Conservation (phyloP, 2,797 vertebrate genomes). For the Malacoctenus gilli region DNA sequence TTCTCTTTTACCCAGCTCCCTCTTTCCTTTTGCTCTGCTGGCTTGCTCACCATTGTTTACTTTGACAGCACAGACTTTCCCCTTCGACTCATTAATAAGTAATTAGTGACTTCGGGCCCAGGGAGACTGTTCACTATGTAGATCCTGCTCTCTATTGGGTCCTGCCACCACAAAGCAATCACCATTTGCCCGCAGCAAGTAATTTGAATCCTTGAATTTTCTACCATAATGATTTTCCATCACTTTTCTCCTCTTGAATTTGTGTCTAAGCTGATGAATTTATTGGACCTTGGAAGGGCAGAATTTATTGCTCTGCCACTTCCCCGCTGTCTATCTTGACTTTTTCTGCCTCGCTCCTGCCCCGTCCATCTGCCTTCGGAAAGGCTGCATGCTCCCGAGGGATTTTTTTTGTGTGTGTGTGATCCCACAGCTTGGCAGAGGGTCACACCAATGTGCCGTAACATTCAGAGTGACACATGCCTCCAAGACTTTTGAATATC, state of each 20-base stretch:
- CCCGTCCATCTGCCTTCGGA: slow-evolving; percentile 50
- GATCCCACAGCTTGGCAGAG: slow-evolving; percentile 37
- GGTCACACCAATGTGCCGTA: slow-evolving; percentile 28
- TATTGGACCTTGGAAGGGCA: slow-evolving; percentile 28
- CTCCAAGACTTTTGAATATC: slow-evolving; percentile 44
- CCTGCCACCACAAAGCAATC: slow-evolving; percentile 69
- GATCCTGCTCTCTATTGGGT: slow-evolving; percentile 50
- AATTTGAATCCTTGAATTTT: slow-evolving; percentile 65
- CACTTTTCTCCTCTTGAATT: slow-evolving; percentile 52
- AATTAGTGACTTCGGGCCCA: slow-evolving; percentile 70
- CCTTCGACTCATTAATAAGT: slow-evolving; percentile 77
- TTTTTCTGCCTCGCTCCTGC: slow-evolving; percentile 9
- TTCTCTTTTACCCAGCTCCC: neutral
- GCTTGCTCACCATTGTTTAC: slow-evolving; percentile 63
- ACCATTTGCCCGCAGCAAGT: slow-evolving; percentile 60
- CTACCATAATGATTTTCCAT: slow-evolving; percentile 64
- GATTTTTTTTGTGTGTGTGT: no score
- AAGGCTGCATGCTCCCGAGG: slow-evolving; percentile 38
- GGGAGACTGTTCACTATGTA: slow-evolving; percentile 57
- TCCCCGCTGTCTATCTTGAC: slow-evolving; percentile 16
- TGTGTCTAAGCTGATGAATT: slow-evolving; percentile 41
- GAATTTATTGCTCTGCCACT: slow-evolving; percentile 33
- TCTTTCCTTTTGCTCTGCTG: slow-evolving; percentile 25
- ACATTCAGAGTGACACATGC: slow-evolving; percentile 52
- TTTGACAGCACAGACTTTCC: slow-evolving; percentile 64